Conservation (phyloP, 2,113 vertebrate genomes). For the Pagrus major region DNA sequence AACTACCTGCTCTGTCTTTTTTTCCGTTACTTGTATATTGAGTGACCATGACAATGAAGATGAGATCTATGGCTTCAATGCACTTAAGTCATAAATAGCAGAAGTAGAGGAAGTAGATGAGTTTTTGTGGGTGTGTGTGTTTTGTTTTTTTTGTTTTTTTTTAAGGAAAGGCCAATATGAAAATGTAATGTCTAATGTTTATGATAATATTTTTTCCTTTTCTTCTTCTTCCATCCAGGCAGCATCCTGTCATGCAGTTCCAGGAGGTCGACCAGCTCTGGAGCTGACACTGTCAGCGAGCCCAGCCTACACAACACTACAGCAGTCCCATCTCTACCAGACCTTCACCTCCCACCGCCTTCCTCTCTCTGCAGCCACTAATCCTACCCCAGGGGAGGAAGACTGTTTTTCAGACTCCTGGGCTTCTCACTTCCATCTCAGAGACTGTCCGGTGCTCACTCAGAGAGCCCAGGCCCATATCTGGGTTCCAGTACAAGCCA, state of each 20-base stretch:
- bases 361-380: constrained; percentile 40
- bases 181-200: constrained; percentile 1
- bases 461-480: not conserved
- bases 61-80: not conserved
- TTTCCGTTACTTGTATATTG: not conserved
- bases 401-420: constrained; percentile 3
- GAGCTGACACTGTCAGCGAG: constrained; percentile 84
- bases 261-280: constrained; percentile 73
- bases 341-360: constrained; percentile 52
- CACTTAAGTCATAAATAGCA: not conserved
- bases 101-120: not conserved
- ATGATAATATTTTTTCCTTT: not conserved
- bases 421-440: constrained; percentile 22
- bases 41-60: not conserved
- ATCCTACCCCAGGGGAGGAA: constrained; percentile 37
- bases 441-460: constrained; percentile 12
- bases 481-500: constrained; percentile 5
- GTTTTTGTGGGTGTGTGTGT: too few relatives aligned
- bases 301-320: constrained; percentile 53
- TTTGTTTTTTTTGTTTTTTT: not conserved
- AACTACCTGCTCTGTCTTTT: not conserved
- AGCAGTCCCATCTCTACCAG: constrained; percentile 48
- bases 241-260: constrained; percentile 81
- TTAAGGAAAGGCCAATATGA: not conserved
- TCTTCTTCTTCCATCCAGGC: constrained; percentile 62